Conservation (phyloP, 2,113 vertebrate species). For the Hymenochirus boettgeri region DNA sequence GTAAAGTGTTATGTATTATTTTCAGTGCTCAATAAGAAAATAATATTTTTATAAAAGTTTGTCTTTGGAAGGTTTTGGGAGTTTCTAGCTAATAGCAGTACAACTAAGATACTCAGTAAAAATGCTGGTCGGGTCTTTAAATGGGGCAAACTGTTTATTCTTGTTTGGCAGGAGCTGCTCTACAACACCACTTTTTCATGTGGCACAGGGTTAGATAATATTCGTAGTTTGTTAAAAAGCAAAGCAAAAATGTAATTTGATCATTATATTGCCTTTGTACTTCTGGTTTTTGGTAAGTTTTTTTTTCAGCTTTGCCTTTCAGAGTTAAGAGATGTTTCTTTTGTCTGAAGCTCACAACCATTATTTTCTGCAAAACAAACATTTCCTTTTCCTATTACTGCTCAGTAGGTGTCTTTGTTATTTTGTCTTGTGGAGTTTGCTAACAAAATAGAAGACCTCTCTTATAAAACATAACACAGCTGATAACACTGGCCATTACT, state of each 20-base stretch:
- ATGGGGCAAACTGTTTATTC: too few relatives aligned
- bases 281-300: not conserved
- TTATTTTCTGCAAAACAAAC: constrained; percentile 1
- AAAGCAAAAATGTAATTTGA: constrained; percentile 1
- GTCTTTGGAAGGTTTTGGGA: too few relatives aligned
- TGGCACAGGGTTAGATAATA: not conserved
- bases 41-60: too few relatives aligned
- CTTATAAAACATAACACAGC: not conserved
- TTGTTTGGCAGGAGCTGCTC: not conserved
- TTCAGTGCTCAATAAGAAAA: too few relatives aligned
- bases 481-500: not conserved
- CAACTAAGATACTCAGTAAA: too few relatives aligned
- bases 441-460: not conserved
- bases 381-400: not conserved
- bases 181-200: constrained; percentile 1
- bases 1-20: too few relatives aligned
- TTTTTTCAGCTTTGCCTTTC: not conserved
- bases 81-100: too few relatives aligned
- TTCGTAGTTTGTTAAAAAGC: not conserved
- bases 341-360: not conserved
- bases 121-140: too few relatives aligned
- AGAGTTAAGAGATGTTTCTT: not conserved
- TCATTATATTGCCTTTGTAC: constrained; percentile 1
- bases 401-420: not conserved
- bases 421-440: not conserved